Base-by-base conservation (phyloP, 2,888 invertebrate species). In the Galerucella nymphaeae region DNA sequence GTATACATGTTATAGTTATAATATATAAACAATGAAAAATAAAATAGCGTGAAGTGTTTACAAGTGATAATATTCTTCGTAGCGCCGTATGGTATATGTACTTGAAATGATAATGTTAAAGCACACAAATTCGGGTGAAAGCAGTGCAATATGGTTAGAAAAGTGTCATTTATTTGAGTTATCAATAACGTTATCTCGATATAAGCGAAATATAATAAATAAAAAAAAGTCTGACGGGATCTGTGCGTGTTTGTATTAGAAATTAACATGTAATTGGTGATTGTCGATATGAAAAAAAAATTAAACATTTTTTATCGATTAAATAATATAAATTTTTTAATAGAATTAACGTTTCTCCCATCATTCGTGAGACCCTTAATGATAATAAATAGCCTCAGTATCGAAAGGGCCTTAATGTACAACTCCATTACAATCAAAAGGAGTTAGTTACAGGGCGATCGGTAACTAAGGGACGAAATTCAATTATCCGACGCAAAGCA, bases 401-500 rank as follows among this genome's bases (percentile, higher is more conserved):
- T 3, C 53, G 16, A 18, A 53, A 53, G 18, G 18, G 78, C 72
- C 61, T 10, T 38, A 42, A 42, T 18, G 61, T 38, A 42, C 41
- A 38, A 42, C 41, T 62, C 41, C 42, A 42, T 41, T 62, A 59
- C 30, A n/a, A 74, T 76, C 75, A 77, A 75, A 77, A 76, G 77
- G 76, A 76, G 75, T 75, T 66, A 66, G 65, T 69, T 75, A 73
- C 76, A 73, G 75, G 73, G 69, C 75, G 75, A 76, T 76, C 74
- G 73, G 72, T 72, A 76, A 75, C 71, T 80, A 80, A 76, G 80
- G 77, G 79, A 77, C 78, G 77, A 82, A 67, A 83, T 82, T 82
- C 81, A 82, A 84, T 84, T 83, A 84, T 77, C 79, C 78, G 78
- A 75, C 79, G 76, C 79, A 80, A 82, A 83, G 82, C 79, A 80